Evolutionary conservation across 2,113 vertebrate genomes (phyloP), one percentile per base, ranked within the genome.

Genomic region (Colistium nudipinnis): DNA sequence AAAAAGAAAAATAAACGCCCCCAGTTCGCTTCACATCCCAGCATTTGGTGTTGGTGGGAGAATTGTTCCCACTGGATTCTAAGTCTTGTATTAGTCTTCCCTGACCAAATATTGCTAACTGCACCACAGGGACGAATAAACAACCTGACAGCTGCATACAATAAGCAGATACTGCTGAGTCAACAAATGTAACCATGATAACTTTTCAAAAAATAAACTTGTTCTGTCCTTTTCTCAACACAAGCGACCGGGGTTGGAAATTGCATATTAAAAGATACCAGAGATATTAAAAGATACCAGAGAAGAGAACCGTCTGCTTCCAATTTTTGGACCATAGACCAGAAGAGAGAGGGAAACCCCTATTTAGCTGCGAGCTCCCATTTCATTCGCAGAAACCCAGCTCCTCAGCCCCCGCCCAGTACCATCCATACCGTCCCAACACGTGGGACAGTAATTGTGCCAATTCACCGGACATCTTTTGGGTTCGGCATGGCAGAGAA

Each of bases 351-450:
- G 82, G 77, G 76, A 82, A 28, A 84, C 62, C 75, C 78, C 67
- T 78, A 62, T 85, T 82, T 68, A 81, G 87, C 44, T 69, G 12
- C 24, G 0, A 62, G 71, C 77, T 82, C 74, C 51, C 33, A 60
- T 85, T 89, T 86, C 54, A 73, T 83, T 87, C 66, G 74, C 73
- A 83, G 66, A 90, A 84, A 79, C 74, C 51, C 39, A 24, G 31
- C 59, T 73, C 43, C 30, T 39, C 39, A 0, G 8, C 27, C 31
- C 56, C 44, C 33, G 49, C 47, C 61, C 63, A 70, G 57, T 38
- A 77, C 68, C 63, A n/a, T n/a, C n/a, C n/a, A n/a, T n/a, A n/a
- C n/a, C 6, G 9, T n/a, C n/a, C n/a, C 1, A 47, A 60, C 38
- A 56, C 24, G 5, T 14, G n/a, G 25, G 24, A 66, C 49, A 72